Evolutionary conservation across 2,888 invertebrate species (phyloP).

Genomic region (Brachynemurus nebulosus): DNA sequence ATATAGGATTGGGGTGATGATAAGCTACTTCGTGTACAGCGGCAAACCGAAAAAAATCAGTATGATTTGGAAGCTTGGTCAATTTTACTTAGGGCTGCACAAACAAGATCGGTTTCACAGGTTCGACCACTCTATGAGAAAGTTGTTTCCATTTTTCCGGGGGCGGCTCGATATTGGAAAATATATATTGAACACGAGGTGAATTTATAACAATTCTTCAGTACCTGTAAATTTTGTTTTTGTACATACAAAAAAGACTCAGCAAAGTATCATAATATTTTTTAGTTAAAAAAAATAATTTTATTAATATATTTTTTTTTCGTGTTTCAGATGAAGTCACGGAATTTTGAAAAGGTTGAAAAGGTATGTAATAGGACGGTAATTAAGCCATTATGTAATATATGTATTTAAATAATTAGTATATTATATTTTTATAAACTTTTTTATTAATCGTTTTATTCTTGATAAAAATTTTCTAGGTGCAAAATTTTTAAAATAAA

Average conservation of each 20-base stretch:
- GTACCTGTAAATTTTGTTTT: no score
- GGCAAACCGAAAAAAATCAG: slow-evolving; percentile 72
- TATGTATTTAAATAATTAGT: slow-evolving; percentile 8
- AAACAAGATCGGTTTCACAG: slow-evolving; percentile 73
- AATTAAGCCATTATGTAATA: slow-evolving; percentile 10
- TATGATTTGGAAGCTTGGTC: slow-evolving; percentile 99
- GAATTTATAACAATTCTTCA: slow-evolving; percentile 20
- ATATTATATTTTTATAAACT: background rate
- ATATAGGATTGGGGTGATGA: slow-evolving; percentile 80
- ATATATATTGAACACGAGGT: slow-evolving; percentile 98
- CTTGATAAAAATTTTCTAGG: background rate
- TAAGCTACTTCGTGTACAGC: slow-evolving; percentile 66
- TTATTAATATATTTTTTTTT: slow-evolving; percentile 21
- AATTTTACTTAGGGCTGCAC: slow-evolving; percentile 84
- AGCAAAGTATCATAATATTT: no score
- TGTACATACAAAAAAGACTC: no score
- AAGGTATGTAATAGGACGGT: slow-evolving; percentile 50
- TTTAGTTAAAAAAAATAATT: no score
- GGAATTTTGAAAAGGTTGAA: slow-evolving; percentile 97
- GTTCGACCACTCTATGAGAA: slow-evolving; percentile 87
- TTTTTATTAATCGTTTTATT: background rate
- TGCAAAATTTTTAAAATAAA: slow-evolving; percentile 14
- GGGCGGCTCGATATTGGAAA: slow-evolving; percentile 96
- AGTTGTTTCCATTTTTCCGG: slow-evolving; percentile 87
- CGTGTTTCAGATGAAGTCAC: slow-evolving; percentile 79